Conservation (phyloP, 2,888 invertebrate genomes). For the Mantis religiosa region DNA sequence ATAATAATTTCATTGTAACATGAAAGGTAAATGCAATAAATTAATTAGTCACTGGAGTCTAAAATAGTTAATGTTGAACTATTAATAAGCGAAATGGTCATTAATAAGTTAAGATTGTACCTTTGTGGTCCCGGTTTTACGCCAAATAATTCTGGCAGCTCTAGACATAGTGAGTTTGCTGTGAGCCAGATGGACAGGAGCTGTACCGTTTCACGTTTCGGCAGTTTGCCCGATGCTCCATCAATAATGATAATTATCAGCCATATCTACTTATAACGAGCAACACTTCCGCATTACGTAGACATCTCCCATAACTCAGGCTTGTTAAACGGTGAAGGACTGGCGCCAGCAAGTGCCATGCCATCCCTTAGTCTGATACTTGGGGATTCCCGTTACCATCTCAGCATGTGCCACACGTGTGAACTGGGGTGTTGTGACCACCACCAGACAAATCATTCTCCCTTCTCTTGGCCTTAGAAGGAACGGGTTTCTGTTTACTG, state of each 20-base stretch:
- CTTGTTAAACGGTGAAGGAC: background rate
- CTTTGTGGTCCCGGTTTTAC: too few relatives aligned
- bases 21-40: too few relatives aligned
- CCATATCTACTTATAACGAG: background rate
- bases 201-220: background rate
- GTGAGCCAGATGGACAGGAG: background rate
- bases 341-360: background rate
- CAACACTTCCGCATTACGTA: background rate
- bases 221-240: background rate
- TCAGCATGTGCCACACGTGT: background rate
- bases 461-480: background rate
- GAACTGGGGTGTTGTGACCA: background rate
- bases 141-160: too few relatives aligned
- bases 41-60: too few relatives aligned
- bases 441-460: too few relatives aligned
- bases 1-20: too few relatives aligned
- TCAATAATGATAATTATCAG: background rate
- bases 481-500: too few relatives aligned
- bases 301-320: background rate
- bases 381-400: background rate
- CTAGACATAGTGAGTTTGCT: background rate
- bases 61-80: too few relatives aligned
- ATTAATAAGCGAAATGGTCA: too few relatives aligned
- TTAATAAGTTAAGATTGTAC: too few relatives aligned
- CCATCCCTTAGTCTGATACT: background rate